Evolutionary conservation across 2,797 vertebrate genomes (phyloP), one percentile per base, ranked within the genome.

Genomic region (Oophaga sylvatica): DNA sequence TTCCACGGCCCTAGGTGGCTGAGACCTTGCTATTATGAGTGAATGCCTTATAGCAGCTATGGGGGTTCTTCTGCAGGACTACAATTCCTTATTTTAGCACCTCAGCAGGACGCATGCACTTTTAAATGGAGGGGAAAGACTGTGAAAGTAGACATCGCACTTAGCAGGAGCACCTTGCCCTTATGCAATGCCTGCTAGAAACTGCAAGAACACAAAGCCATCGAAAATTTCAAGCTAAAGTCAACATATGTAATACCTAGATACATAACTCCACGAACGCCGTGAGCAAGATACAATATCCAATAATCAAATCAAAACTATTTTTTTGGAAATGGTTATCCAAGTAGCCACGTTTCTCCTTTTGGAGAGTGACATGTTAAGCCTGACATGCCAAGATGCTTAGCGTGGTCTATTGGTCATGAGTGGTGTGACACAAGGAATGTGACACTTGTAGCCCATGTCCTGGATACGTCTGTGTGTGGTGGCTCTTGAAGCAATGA

Each of bases 21-120:
- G 57, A 70, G 65, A 70, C 63, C 31, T 53, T 81, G 80, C 62
- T 22, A 11, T 53, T 26, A 71, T 67, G 70, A 19, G 13, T 57
- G 26, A 57, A n/a, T 83, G 53, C 65, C 63, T 29, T 71, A 29
- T n/a, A 57, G 67, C 81, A 70, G 81, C 81, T 19, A 31, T 53
- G 5, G 26, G 45, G 63, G 48, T 31, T 65, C 31, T 45, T 19
- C 67, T 71, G 2, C 19, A 31, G 53, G 70, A 41, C 57, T 73
- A 83, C 68, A 15, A 41, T 83, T 83, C 53, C 81, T 73, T 83
- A 73, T 73, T 83, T 83, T 83, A 60, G 67, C 48, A 73, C 81
- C 81, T 73, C 81, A 60, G 68, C 67, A n/a, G 35, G 68, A 45
- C 16, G 53, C 11, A 8, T 45, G 70, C 82, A 41, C 31, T 83